Percentiles rank a stretch among this genome's conserved stretches.
Conservation (phyloP, 1,140 invertebrate genomes). For the Apolygus lucorum region DNA sequence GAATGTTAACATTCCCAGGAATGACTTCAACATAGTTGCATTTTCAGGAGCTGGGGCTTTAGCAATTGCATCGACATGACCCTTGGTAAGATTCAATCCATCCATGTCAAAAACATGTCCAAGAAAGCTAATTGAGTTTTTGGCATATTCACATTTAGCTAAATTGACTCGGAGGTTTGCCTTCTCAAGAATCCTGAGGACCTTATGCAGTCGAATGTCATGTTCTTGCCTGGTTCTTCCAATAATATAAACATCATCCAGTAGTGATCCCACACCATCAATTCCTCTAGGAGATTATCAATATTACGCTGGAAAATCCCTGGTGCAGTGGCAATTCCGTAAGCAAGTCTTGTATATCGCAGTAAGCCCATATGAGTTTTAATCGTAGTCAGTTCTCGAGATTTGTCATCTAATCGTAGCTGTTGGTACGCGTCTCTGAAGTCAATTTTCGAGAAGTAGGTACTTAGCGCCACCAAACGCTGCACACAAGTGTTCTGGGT, state of each 20-base stretch:
- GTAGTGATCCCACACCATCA: not conserved
- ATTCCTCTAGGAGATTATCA: not conserved
- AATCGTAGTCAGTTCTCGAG: not conserved
- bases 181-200: not conserved
- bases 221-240: not conserved
- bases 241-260: not conserved
- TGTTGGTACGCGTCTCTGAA: no score
- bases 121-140: not conserved
- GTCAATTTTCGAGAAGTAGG: not conserved
- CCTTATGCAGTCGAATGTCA: not conserved
- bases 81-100: not conserved
- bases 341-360: not conserved
- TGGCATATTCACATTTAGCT: constrained; percentile 11
- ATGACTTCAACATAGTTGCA: constrained; percentile 6
- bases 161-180: constrained; percentile 4
- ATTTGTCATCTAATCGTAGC: not conserved
- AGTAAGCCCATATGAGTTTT: not conserved
- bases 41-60: constrained; percentile 1
- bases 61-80: constrained; percentile 5
- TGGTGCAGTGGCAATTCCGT: not conserved
- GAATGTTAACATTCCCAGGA: constrained; percentile 29
- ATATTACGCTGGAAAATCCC: not conserved
- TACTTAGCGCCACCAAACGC: not conserved
- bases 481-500: not conserved
- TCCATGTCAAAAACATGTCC: constrained; percentile 4